Percentiles rank a stretch among this genome's conserved stretches.
These are phyloP conservation scores for Xylocopa sonorina DNA, from an alignment of 1,140 invertebrate species.

Conservation along the genomic window DNA sequence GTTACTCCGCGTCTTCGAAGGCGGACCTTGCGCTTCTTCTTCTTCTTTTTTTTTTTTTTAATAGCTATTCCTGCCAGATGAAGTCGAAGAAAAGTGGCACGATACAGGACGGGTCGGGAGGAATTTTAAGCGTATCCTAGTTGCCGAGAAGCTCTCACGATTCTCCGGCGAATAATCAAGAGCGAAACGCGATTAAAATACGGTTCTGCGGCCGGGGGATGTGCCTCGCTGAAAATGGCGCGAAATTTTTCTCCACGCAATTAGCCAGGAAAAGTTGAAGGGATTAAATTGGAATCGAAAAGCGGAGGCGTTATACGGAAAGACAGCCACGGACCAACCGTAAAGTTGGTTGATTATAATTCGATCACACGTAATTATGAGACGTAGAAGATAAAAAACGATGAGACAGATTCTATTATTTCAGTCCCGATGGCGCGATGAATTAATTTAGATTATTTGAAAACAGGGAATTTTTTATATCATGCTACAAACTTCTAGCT, in stretches of 20 bases:
- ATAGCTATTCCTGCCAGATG: not conserved
- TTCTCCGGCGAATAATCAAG: not conserved
- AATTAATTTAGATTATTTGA: too few species aligned
- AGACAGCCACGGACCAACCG: too few species aligned
- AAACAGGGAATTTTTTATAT: too few species aligned
- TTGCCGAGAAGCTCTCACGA: too few species aligned
- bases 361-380: not conserved
- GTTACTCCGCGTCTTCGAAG: not conserved
- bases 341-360: not conserved
- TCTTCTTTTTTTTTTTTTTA: too few species aligned
- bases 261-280: not conserved
- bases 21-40: too few species aligned
- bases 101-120: not conserved
- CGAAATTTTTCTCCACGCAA: not conserved
- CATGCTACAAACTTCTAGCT: too few species aligned
- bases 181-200: conserved; percentile 11
- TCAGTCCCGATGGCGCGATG: too few species aligned
- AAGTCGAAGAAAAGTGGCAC: not conserved
- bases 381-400: too few species aligned
- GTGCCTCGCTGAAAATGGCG: not conserved
- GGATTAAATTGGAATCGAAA: not conserved
- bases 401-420: too few species aligned
- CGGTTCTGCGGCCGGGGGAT: not conserved
- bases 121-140: not conserved
- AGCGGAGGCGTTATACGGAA: not conserved